phyloP scores from a whole-genome alignment of 2,888 invertebrate species.

The Andrena haemorrhoa region DNA sequence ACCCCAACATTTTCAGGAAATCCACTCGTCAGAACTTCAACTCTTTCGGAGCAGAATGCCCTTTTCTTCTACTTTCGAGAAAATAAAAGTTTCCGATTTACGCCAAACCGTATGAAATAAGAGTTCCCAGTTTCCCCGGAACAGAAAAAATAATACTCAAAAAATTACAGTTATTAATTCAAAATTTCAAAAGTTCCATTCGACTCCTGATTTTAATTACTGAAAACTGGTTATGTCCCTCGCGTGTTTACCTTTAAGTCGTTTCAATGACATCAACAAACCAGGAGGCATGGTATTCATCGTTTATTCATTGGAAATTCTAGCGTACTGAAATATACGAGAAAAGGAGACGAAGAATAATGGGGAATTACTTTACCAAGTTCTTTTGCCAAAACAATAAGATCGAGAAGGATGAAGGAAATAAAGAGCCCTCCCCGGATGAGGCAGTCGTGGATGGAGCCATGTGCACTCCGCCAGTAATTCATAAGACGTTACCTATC shows the following conservation, averaged over 20 bases:
- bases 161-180: no score
- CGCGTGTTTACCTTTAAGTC: constrained; percentile 1
- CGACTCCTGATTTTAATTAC: neutral
- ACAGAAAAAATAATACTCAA: no score
- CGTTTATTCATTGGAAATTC: neutral
- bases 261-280: constrained; percentile 14
- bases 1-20: no score
- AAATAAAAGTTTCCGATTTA: no score
- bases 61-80: no score
- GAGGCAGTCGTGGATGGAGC: constrained; percentile 25
- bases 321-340: neutral
- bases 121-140: no score
- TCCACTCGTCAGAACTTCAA: no score
- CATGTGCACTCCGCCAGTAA: constrained; percentile 70
- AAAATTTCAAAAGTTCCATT: no score
- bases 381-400: constrained; percentile 64
- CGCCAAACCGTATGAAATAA: no score
- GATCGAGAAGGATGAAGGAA: constrained; percentile 52
- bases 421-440: constrained; percentile 6
- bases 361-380: constrained; percentile 77
- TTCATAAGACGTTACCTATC: constrained; percentile 58
- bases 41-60: no score
- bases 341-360: constrained; percentile 37
- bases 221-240: neutral
- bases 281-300: neutral